phyloP scores from a whole-genome alignment of 2,113 vertebrate genomes.

The Daboia siamensis region DNA sequence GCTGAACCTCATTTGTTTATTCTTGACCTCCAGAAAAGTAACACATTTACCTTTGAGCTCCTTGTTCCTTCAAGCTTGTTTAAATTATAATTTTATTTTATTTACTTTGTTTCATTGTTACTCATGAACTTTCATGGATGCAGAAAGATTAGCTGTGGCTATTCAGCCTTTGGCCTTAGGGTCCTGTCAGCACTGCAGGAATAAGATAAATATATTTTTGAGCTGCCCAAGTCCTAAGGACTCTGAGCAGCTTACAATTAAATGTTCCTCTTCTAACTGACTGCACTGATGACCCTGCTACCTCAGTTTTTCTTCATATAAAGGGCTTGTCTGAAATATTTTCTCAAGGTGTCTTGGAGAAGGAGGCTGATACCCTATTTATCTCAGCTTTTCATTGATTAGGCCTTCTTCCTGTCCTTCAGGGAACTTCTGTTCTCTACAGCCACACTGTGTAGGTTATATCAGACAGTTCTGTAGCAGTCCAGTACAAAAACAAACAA shows the following conservation, averaged over 20 bases:
- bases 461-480: background rate
- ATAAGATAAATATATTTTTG: background rate
- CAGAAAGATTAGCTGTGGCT: background rate
- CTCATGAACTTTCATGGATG: background rate
- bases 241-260: too few relatives aligned
- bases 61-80: background rate
- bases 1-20: background rate
- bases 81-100: background rate
- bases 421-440: background rate
- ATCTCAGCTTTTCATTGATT: background rate
- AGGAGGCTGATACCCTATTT: background rate
- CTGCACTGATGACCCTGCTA: background rate
- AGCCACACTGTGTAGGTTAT: background rate
- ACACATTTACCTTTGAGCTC: background rate
- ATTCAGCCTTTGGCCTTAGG: background rate
- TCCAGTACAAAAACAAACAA: background rate
- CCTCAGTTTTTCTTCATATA: background rate
- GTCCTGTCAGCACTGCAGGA: background rate
- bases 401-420: background rate
- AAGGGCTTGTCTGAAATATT: background rate
- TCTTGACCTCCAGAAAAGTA: background rate
- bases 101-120: background rate
- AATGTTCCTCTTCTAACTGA: background rate
- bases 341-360: background rate
- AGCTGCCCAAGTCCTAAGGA: too few relatives aligned